Evolutionary conservation across 2,888 invertebrate genomes (phyloP), one percentile per base, ranked within the genome.

Genomic region (Synergus gifuensis): DNA sequence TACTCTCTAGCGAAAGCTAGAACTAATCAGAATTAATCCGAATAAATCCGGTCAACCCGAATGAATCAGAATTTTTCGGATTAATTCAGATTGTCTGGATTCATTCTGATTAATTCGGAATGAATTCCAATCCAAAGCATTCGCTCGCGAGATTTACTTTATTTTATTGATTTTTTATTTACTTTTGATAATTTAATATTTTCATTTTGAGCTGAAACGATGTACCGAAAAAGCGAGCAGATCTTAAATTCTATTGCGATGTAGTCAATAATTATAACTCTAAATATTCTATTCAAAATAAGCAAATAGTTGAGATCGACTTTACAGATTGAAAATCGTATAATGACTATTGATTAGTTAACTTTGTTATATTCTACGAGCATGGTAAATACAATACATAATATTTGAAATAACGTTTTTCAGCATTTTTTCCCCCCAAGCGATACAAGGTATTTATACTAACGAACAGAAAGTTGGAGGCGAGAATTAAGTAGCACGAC

Each of bases 381-480:
- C 54, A 58, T 79, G 80, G 80, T 80, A 80, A 83, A 78, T 79
- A 76, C 63, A 76, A 80, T 66, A 82, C 69, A 77, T 86, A 84
- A 86, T 87, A 83, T 83, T 85, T 85, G 84, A 88, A 88, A 86
- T 87, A 87, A 89, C 85, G 83, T 91, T 90, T 91, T 91, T 91
- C 91, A 91, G 91, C 89, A 89, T 90, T 88, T 89, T 91, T 91
- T 88, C 91, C 88, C 90, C 88, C 87, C 88, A 87, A 86, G 84
- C 88, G 83, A 86, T 91, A 87, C 82, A 81, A 81, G 83, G 85
- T 80, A 84, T 85, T 78, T 86, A 87, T 76, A 83, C 76, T 86
- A 85, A 82, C 82, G 81, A 88, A 87, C 85, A 85, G 84, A 86
- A 85, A 83, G 84, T 86, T 89, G 88, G 87, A 88, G 88, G 84